phyloP scores from a whole-genome alignment of 2,113 vertebrate genomes.

The Anolis sagrei region DNA sequence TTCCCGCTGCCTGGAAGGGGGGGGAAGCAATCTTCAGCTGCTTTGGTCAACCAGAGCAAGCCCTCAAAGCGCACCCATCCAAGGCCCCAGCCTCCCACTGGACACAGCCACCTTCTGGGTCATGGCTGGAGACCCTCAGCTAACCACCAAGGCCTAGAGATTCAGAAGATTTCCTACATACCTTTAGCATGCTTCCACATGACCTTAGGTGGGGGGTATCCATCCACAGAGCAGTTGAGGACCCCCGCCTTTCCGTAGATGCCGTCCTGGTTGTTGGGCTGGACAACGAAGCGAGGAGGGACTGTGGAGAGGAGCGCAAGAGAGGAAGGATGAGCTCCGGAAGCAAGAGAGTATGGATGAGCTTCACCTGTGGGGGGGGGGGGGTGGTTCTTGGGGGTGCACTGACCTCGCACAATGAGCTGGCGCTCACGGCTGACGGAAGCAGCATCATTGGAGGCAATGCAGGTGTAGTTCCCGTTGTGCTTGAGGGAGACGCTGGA shows the following conservation, averaged over 20 bases:
- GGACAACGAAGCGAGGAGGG: slow-evolving; percentile 96
- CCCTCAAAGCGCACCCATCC: too few species aligned
- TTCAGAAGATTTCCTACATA: slow-evolving; percentile 33
- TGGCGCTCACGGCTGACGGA: slow-evolving; percentile 96
- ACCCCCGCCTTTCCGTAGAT: slow-evolving; percentile 96
- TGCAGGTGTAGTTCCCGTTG: slow-evolving; percentile 99
- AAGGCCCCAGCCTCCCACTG: too few species aligned
- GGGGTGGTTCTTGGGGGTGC: too few species aligned
- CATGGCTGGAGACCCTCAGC: neutral
- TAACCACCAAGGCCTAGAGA: too few species aligned
- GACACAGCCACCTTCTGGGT: neutral
- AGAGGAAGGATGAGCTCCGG: slow-evolving; percentile 47
- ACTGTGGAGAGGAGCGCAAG: slow-evolving; percentile 73
- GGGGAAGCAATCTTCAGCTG: neutral
- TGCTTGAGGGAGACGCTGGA: slow-evolving; percentile 97
- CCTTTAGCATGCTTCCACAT: slow-evolving; percentile 99
- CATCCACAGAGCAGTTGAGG: slow-evolving; percentile 96
- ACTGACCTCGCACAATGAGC: slow-evolving; percentile 94
- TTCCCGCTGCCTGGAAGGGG: slow-evolving; percentile 87
- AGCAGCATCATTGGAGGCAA: slow-evolving; percentile 95
- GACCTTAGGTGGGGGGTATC: slow-evolving; percentile 96
- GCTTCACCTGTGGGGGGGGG: too few species aligned
- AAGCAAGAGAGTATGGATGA: too few species aligned
- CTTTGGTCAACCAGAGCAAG: neutral
- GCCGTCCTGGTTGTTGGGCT: slow-evolving; percentile 98